A percentile compares a stretch with the other conserved stretches of the same genome.
Evolutionary conservation across 2,888 invertebrate genomes (phyloP).

Genomic region (Diogma glabrata): DNA sequence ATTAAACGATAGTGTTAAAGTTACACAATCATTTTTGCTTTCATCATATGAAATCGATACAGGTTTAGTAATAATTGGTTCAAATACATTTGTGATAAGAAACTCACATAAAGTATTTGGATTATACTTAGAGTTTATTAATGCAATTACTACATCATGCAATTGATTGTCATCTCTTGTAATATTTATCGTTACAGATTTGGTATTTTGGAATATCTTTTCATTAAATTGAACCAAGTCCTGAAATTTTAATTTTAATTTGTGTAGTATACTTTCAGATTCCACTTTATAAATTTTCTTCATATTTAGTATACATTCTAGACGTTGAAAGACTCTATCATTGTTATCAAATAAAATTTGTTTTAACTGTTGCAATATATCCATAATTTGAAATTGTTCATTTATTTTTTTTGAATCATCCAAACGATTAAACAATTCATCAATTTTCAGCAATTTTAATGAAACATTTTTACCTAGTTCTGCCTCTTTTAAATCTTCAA

Average conservation of each 20-base stretch:
- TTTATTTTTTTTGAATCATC: slow-evolving; percentile 30
- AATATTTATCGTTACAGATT: slow-evolving; percentile 29
- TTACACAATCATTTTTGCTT: slow-evolving; percentile 20
- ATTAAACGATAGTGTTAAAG: slow-evolving; percentile 32
- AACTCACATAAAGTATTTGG: slow-evolving; percentile 31
- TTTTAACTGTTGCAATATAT: slow-evolving; percentile 28
- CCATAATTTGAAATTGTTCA: slow-evolving; percentile 28
- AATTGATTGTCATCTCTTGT: slow-evolving; percentile 29
- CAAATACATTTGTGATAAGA: slow-evolving; percentile 31
- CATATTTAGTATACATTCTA: slow-evolving; percentile 32
- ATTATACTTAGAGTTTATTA: slow-evolving; percentile 33
- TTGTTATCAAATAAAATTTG: slow-evolving; percentile 25
- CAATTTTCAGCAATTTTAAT: slow-evolving; percentile 36
- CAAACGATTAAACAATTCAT: slow-evolving; percentile 36
- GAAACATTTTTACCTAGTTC: slow-evolving; percentile 40
- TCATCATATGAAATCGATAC: slow-evolving; percentile 29
- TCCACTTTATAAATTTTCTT: slow-evolving; percentile 33
- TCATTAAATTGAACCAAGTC: slow-evolving; percentile 30
- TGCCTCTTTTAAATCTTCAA: slow-evolving; percentile 43
- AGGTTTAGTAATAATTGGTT: slow-evolving; percentile 31
- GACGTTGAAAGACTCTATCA: slow-evolving; percentile 27
- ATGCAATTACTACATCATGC: slow-evolving; percentile 29
- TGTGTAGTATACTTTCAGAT: slow-evolving; percentile 29
- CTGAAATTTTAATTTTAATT: slow-evolving; percentile 32
- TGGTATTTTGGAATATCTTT: slow-evolving; percentile 31